Evolutionary conservation across 2,888 invertebrate genomes (phyloP).

Genomic region (Dicranocentrus wangi): DNA sequence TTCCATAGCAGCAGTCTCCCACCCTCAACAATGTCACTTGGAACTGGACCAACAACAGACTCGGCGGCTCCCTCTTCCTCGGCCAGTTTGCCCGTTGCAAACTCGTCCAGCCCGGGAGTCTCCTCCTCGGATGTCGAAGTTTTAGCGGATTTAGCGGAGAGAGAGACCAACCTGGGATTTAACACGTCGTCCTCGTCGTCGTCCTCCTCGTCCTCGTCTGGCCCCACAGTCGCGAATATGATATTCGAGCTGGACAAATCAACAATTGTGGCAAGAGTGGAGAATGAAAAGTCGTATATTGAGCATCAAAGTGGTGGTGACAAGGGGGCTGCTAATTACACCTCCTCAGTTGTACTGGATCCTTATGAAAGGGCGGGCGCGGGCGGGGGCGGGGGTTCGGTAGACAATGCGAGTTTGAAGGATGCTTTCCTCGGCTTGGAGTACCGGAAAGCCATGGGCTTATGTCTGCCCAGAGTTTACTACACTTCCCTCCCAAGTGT

Average conservation of each 20-base stretch:
- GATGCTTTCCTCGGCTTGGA: slow-evolving; percentile 46
- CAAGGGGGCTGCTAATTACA: background rate
- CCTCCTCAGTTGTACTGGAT: background rate
- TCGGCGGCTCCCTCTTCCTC: background rate
- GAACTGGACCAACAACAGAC: background rate
- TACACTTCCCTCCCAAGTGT: slow-evolving; percentile 70
- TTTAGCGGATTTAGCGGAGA: background rate
- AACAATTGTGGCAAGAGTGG: background rate
- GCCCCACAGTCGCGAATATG: slow-evolving; percentile 53
- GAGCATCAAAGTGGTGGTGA: slow-evolving; percentile 19
- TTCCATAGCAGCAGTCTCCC: background rate
- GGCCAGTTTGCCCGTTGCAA: background rate
- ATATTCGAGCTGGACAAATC: slow-evolving; percentile 27
- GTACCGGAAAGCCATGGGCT: slow-evolving; percentile 67
- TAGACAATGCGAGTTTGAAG: slow-evolving; percentile 19
- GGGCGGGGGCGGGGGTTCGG: background rate
- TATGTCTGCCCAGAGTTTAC: slow-evolving; percentile 71
- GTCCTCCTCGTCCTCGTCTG: slow-evolving; percentile 6
- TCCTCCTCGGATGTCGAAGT: background rate
- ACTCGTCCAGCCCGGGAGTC: background rate
- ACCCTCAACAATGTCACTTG: background rate
- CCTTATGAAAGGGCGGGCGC: background rate
- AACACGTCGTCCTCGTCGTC: slow-evolving; percentile 2
- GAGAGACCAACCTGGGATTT: background rate
- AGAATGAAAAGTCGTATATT: slow-evolving; percentile 5